Evolutionary conservation across 2,797 vertebrate genomes (phyloP).

Genomic region (Lagodon rhomboides): DNA sequence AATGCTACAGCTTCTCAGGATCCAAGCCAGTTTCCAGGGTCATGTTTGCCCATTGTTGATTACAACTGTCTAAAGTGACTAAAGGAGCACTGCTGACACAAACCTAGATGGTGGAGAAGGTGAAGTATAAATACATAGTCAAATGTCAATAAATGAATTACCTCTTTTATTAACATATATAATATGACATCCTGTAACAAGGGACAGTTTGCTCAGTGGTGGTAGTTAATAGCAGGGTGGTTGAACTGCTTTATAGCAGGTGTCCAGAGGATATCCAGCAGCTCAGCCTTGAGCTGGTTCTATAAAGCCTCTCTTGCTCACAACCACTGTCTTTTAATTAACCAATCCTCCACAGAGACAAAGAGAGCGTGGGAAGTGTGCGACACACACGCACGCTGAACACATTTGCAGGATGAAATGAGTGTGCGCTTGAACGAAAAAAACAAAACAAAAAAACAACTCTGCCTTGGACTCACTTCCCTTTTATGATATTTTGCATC

Average conservation of each 20-base stretch:
- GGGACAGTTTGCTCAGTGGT: slow-evolving; percentile 42
- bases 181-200: slow-evolving; percentile 36
- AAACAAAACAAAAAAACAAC: not conserved
- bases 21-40: no score
- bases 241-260: slow-evolving; percentile 51
- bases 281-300: slow-evolving; percentile 54
- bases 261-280: slow-evolving; percentile 54
- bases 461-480: not conserved
- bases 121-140: slow-evolving; percentile 22
- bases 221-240: slow-evolving; percentile 52
- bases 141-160: slow-evolving; percentile 29
- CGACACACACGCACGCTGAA: slow-evolving; percentile 41
- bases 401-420: slow-evolving; percentile 23
- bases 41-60: no score
- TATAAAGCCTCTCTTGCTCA: slow-evolving; percentile 59
- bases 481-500: slow-evolving; percentile 6
- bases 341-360: slow-evolving; percentile 59
- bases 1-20: no score
- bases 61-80: not conserved
- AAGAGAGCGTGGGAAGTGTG: slow-evolving; percentile 65
- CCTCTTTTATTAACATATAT: slow-evolving; percentile 42
- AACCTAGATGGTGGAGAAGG: slow-evolving; percentile 5
- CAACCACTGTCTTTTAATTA: slow-evolving; percentile 75
- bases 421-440: slow-evolving; percentile 11
- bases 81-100: slow-evolving; percentile 6